These are phyloP conservation scores for Amblyteles armatorius DNA, from an alignment of 2,888 invertebrate species.

Conservation along the genomic window DNA sequence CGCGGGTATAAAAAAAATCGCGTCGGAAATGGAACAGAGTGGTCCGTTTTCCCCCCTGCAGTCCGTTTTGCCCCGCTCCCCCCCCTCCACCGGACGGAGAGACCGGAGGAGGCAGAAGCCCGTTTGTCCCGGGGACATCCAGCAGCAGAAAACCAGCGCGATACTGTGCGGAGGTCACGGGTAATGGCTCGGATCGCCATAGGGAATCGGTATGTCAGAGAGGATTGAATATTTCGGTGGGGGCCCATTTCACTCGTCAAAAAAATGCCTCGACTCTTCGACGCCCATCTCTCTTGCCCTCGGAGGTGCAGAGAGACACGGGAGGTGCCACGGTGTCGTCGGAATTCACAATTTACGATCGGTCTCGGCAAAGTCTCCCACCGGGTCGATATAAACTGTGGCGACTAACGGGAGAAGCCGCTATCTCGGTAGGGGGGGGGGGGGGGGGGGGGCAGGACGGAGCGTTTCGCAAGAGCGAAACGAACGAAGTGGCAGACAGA, in stretches of 20 bases:
- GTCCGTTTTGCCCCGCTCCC: too few relatives aligned
- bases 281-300: constrained; percentile 37
- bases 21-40: too few relatives aligned
- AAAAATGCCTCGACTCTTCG: constrained; percentile 53
- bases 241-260: constrained; percentile 66
- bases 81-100: background rate
- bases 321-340: constrained; percentile 48
- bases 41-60: too few relatives aligned
- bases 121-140: constrained; percentile 54
- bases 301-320: constrained; percentile 11
- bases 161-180: constrained; percentile 74
- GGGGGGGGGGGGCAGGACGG: constrained; percentile 6
- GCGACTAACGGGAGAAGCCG: constrained; percentile 68
- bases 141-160: constrained; percentile 43
- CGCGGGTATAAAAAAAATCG: too few relatives aligned
- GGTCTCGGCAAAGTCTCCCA: constrained; percentile 63
- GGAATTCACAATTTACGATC: constrained; percentile 70
- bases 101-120: constrained; percentile 15
- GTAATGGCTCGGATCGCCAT: constrained; percentile 76
- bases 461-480: background rate
- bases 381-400: constrained; percentile 69
- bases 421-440: background rate
- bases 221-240: constrained; percentile 66
- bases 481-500: background rate
- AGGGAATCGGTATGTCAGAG: constrained; percentile 44